phyloP scores from a whole-genome alignment of 2,888 invertebrate species.

The Drosophila flavopinicola region DNA sequence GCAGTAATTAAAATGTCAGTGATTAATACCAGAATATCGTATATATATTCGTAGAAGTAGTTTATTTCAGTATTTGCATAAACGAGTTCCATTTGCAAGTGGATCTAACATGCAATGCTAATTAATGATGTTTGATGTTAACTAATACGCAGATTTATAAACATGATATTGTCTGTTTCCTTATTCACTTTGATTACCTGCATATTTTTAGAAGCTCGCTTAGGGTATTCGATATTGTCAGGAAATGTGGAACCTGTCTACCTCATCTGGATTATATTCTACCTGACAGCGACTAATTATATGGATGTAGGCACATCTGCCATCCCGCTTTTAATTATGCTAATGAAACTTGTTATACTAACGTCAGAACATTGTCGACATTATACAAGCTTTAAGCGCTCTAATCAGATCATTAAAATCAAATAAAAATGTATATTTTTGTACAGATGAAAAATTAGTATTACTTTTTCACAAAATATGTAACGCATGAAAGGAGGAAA shows the following conservation, averaged over 20 bases:
- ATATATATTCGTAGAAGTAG: conserved; percentile 33
- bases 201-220: no score
- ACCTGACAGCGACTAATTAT: neutral
- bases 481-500: neutral
- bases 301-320: neutral
- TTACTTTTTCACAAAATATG: neutral
- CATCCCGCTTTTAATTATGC: conserved; percentile 1
- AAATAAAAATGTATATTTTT: neutral
- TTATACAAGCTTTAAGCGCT: neutral
- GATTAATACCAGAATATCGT: conserved; percentile 40
- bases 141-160: conserved; percentile 10
- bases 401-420: conserved; percentile 3
- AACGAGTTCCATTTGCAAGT: conserved; percentile 24
- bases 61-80: conserved; percentile 57
- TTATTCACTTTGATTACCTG: conserved; percentile 13
- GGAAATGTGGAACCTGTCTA: conserved; percentile 1
- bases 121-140: conserved; percentile 21
- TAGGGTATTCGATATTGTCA: neutral
- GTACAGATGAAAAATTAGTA: no score
- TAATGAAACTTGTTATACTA: neutral
- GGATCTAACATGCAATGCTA: neutral
- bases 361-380: neutral
- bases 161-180: conserved; percentile 23
- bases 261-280: neutral
- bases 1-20: conserved; percentile 21